phyloP scores from a whole-genome alignment of 2,113 vertebrate species.

The Mormyrus lacerda region DNA sequence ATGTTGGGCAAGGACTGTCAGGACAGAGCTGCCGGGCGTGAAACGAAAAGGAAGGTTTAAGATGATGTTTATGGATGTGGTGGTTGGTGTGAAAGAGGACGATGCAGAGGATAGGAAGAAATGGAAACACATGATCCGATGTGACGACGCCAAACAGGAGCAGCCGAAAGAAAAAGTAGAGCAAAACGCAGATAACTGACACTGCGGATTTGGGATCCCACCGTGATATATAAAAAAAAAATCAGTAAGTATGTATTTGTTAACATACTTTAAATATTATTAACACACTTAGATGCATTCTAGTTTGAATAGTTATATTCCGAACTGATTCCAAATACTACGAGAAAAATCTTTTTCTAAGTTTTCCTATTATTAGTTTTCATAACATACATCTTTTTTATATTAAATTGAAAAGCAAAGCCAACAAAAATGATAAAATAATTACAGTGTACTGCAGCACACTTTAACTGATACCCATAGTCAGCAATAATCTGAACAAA shows the following conservation, averaged over 20 bases:
- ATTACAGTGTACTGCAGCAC: too few relatives aligned
- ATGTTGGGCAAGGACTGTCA: too few relatives aligned
- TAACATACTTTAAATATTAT: not conserved
- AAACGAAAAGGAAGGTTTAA: too few relatives aligned
- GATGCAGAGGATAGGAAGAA: too few relatives aligned
- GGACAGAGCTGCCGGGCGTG: too few relatives aligned
- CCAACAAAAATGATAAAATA: not conserved
- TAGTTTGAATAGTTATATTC: not conserved
- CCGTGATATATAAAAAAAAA: not conserved
- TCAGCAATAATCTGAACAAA: not conserved
- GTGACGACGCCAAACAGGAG: too few relatives aligned
- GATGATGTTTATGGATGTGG: too few relatives aligned
- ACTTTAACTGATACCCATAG: not conserved
- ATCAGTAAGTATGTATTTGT: not conserved
- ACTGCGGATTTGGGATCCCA: not conserved
- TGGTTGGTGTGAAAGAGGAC: too few relatives aligned
- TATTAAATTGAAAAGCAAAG: not conserved
- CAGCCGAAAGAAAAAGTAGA: too few relatives aligned
- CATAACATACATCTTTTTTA: not conserved
- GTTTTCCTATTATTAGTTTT: not conserved
- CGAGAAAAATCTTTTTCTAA: not conserved
- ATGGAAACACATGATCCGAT: too few relatives aligned
- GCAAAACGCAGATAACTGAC: not conserved
- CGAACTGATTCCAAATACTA: not conserved
- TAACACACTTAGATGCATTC: not conserved